Conservation (phyloP, 2,888 invertebrate species). For the Linhomoeus sp. region DNA sequence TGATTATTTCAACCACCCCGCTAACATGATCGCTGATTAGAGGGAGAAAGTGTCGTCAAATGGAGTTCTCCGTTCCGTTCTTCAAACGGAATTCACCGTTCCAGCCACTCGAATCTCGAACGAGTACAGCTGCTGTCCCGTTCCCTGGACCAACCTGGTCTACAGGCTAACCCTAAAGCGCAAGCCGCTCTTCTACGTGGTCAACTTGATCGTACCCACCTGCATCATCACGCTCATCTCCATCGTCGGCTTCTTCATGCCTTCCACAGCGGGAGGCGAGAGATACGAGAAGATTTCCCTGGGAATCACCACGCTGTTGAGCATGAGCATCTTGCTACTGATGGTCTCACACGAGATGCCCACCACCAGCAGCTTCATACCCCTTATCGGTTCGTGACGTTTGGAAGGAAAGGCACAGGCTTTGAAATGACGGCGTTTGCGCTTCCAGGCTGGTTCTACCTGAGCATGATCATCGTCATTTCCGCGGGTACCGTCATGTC, state of each 20-base stretch:
- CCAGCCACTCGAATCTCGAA: conserved; percentile 17
- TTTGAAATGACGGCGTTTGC: too few species aligned
- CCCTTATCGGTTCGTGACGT: conserved; percentile 27
- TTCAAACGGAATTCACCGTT: conserved; percentile 4
- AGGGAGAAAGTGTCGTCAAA: neutral
- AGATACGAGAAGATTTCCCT: conserved; percentile 14
- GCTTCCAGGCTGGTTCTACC: conserved; percentile 29
- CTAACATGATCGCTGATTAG: neutral
- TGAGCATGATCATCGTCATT: conserved; percentile 29
- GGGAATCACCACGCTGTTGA: conserved; percentile 29
- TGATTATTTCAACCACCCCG: neutral
- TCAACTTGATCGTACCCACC: conserved; percentile 26
- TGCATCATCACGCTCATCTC: conserved; percentile 6
- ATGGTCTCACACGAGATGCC: conserved; percentile 31
- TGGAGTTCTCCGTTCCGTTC: neutral
- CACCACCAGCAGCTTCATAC: conserved; percentile 30
- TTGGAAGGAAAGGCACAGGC: neutral
- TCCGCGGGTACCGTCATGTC: conserved; percentile 30
- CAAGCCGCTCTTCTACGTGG: conserved; percentile 25
- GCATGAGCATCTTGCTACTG: conserved; percentile 31
- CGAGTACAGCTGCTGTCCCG: conserved; percentile 24
- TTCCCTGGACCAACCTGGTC: conserved; percentile 23
- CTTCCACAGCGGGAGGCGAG: conserved; percentile 10
- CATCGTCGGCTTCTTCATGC: conserved; percentile 8
- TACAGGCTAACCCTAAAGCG: conserved; percentile 18